phyloP scores from a whole-genome alignment of 2,888 invertebrate species.

The Auanema freiburgensis region DNA sequence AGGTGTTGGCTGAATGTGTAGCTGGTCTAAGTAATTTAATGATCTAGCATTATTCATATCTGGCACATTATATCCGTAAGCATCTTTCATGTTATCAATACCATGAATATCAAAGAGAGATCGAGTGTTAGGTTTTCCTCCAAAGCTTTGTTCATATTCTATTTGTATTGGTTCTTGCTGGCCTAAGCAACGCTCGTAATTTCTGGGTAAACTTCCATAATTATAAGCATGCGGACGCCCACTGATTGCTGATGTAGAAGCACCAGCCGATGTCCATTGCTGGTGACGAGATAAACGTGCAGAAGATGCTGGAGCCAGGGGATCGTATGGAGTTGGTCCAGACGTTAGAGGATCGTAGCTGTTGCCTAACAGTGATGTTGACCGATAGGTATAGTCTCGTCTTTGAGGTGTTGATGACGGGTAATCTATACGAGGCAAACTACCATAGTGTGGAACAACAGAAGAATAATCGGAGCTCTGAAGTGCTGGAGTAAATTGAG shows the following conservation, averaged over 20 bases:
- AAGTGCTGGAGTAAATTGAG: conserved; percentile 16
- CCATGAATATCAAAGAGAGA: conserved; percentile 12
- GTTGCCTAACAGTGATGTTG: too few relatives aligned
- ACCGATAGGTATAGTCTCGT: too few relatives aligned
- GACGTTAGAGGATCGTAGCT: too few relatives aligned
- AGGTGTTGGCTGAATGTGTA: too few relatives aligned
- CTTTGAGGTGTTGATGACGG: conserved; percentile 26
- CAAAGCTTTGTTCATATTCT: conserved; percentile 51
- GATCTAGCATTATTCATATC: neutral
- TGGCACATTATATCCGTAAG: neutral
- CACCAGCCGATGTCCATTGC: too few relatives aligned
- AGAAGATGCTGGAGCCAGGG: too few relatives aligned
- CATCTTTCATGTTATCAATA: neutral
- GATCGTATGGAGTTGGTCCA: too few relatives aligned
- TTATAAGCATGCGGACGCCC: conserved; percentile 32
- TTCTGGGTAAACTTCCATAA: conserved; percentile 59
- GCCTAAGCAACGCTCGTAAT: conserved; percentile 53
- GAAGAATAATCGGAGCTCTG: conserved; percentile 48
- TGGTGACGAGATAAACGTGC: too few relatives aligned
- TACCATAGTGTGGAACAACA: conserved; percentile 57
- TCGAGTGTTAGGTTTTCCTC: conserved; percentile 26
- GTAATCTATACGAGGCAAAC: conserved; percentile 56
- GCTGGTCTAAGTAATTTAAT: conserved; percentile 31
- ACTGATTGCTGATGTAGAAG: conserved; percentile 7
- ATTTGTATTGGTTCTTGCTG: conserved; percentile 39